Base-by-base conservation (phyloP, 2,113 vertebrate genomes). In the Okapia johnstoni region DNA sequence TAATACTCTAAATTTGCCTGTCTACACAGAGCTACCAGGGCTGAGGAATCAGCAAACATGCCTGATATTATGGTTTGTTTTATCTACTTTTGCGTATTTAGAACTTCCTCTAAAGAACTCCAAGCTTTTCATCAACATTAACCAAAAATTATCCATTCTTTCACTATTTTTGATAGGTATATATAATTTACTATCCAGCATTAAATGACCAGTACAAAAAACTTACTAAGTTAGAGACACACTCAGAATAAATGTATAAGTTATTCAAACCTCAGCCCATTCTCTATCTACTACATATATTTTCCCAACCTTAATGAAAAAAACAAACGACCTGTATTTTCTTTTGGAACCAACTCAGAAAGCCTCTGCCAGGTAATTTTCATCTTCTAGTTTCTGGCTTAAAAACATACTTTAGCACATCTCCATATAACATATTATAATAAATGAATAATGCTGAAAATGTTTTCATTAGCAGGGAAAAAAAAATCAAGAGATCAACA, bases 271-370 rank as follows among this genome's bases (percentile, higher is more conserved):
- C 10, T 95, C 57, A 88, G 28, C 2, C 46, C 52, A 83, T 93
- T 84, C 54, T 94, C 85, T 40, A 88, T 90, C 36, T 66, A 91
- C 6, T 54, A 36, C 26, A 30, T 81, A 52, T 21, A 40, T 70
- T 79, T 48, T 2, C 14, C 70, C 58, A 61, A 90, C 28, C 48
- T 83, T 63, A 86, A 88, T 46, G 36, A 61, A 90, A 97, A 97
- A 96, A 66, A 30, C 52, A 86, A 97, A 88, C 57, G 43, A 93
- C 58, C 9, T 73, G 26, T 85, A 86, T 88, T 92, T 93, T 97
- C 60, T 90, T 94, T 95, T 92, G 48, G 81, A 97, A 93, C 40
- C 61, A 90, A 93, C 46, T 91, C 84, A 94, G 87, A 98, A 94
- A 80, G 48, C 57, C 57, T 93, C 79, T 93, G 33, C 43, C 58